phyloP scores from a whole-genome alignment of 2,888 invertebrate genomes.

The Eledone cirrhosa region DNA sequence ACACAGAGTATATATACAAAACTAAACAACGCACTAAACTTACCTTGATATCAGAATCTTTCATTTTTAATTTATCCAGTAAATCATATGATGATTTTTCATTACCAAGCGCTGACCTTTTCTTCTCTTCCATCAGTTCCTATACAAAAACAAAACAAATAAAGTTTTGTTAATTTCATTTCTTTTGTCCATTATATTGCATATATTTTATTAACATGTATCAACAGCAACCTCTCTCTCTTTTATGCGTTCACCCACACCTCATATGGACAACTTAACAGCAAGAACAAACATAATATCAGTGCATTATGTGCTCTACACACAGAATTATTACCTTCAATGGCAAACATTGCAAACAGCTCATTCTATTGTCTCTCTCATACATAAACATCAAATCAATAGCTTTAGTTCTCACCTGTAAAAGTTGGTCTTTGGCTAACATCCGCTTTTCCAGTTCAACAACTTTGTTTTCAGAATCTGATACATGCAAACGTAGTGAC shows the following conservation, averaged over 20 bases:
- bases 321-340: no score
- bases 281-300: no score
- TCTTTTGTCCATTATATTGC: no score
- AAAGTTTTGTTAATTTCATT: neutral
- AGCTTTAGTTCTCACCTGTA: neutral
- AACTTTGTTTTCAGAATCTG: slow-evolving; percentile 21
- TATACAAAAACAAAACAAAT: slow-evolving; percentile 28
- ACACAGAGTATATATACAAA: no score
- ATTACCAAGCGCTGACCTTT: slow-evolving; percentile 33
- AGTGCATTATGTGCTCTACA: no score
- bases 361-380: no score
- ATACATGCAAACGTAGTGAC: slow-evolving; percentile 9
- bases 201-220: no score
- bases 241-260: no score
- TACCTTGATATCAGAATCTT: slow-evolving; percentile 39
- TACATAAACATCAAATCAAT: no score
- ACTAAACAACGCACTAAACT: neutral
- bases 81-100: slow-evolving; percentile 31
- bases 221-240: no score
- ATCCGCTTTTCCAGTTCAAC: neutral
- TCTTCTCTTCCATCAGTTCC: slow-evolving; percentile 40
- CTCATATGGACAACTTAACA: no score
- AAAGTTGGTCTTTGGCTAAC: slow-evolving; percentile 33
- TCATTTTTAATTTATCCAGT: slow-evolving; percentile 34
- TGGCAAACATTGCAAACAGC: no score